Evolutionary conservation across 2,113 vertebrate genomes (phyloP).

Genomic region (Leucosticte australis): DNA sequence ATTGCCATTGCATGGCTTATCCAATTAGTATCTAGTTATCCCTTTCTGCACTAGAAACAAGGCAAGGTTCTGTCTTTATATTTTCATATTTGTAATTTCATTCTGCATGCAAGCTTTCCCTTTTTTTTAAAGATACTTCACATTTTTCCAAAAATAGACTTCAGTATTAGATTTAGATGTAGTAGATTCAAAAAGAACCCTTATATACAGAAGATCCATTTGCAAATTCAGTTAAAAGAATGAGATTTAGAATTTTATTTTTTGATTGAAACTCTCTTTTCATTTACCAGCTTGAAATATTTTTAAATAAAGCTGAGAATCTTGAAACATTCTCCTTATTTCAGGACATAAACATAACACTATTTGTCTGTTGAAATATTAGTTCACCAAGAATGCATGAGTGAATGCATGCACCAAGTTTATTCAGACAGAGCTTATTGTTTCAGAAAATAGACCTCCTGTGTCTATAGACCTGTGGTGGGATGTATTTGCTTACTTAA

Average conservation of each 20-base stretch:
- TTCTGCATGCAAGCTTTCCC: neutral
- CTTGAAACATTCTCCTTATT: neutral
- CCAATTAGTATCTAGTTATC: neutral
- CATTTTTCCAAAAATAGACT: neutral
- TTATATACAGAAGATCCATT: neutral
- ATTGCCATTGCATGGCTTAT: neutral
- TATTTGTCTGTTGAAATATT: neutral
- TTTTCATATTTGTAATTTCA: neutral
- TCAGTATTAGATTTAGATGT: neutral
- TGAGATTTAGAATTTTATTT: neutral
- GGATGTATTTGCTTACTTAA: neutral
- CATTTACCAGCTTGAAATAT: neutral
- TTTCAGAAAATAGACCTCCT: conserved; percentile 8
- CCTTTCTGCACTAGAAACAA: neutral
- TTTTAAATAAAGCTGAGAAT: neutral
- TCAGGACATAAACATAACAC: neutral
- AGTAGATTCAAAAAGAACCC: neutral
- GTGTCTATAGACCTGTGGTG: neutral
- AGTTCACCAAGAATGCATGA: neutral
- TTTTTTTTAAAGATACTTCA: neutral
- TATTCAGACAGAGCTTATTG: conserved; percentile 24
- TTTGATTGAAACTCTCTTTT: neutral
- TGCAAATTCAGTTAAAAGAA: neutral
- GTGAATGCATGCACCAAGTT: neutral
- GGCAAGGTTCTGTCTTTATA: neutral